phyloP scores from a whole-genome alignment of 2,797 vertebrate species.

The Myotis daubentonii region DNA sequence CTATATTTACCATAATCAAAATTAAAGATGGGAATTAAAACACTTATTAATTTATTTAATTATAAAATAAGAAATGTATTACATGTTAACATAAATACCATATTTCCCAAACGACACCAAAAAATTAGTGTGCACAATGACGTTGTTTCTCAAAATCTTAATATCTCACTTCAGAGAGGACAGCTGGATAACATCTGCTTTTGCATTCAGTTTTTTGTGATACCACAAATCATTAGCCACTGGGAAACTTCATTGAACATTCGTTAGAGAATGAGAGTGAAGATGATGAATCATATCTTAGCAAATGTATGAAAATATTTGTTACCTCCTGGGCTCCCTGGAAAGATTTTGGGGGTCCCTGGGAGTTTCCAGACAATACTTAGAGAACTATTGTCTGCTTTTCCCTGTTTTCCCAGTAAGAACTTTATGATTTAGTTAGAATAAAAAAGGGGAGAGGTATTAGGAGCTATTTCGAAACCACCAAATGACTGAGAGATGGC shows the following conservation, averaged over 20 bases:
- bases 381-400: neutral
- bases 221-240: neutral
- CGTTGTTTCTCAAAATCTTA: constrained; percentile 11
- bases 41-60: neutral
- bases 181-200: neutral
- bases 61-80: neutral
- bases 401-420: neutral
- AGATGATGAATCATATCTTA: neutral
- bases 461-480: neutral
- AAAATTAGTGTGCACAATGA: neutral
- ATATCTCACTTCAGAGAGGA: constrained; percentile 22
- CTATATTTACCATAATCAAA: neutral
- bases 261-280: neutral
- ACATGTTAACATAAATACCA: neutral
- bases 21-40: neutral
- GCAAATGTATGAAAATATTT: neutral
- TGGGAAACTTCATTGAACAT: neutral
- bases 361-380: neutral
- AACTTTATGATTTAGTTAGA: neutral
- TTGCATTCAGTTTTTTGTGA: neutral
- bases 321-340: neutral
- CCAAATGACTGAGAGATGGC: neutral
- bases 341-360: neutral
- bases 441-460: neutral
- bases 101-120: neutral